These are phyloP conservation scores for Xylocopa sonorina DNA, from an alignment of 1,140 invertebrate genomes.

Conservation along the genomic window DNA sequence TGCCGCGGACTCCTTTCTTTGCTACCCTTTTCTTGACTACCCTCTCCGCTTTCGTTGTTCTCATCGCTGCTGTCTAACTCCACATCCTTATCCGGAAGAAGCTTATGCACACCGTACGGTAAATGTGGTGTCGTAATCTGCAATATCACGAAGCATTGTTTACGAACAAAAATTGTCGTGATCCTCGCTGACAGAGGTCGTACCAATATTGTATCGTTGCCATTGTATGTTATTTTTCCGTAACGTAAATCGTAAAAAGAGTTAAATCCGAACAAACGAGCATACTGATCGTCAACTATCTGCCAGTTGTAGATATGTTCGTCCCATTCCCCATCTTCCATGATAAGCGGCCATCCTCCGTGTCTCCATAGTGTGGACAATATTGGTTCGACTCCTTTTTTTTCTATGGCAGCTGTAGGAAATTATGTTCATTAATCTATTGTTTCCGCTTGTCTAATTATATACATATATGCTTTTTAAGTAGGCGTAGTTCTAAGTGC, in stretches of 20 bases:
- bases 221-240: fast-evolving
- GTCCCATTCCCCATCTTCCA: conserved; percentile 64
- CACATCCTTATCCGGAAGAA: background rate
- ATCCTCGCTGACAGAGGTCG: no score
- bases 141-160: background rate
- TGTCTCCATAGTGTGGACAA: conserved; percentile 52
- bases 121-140: conserved; percentile 40
- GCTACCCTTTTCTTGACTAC: conserved; percentile 40
- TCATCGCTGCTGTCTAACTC: conserved; percentile 36
- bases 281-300: conserved; percentile 64
- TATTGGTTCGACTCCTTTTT: conserved; percentile 51
- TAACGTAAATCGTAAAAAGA: conserved; percentile 46
- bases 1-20: background rate
- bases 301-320: conserved; percentile 58
- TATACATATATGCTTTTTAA: no score
- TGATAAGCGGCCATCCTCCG: conserved; percentile 70
- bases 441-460: background rate
- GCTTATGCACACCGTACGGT: background rate
- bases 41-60: conserved; percentile 51
- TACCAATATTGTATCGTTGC: background rate
- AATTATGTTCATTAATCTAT: background rate
- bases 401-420: conserved; percentile 45
- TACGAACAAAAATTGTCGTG: no score
- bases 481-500: no score
- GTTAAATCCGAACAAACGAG: conserved; percentile 49